A percentile compares a stretch with the other conserved stretches of the same genome.
phyloP scores from a whole-genome alignment of 30 jellyfish, hydroid and myxozoan species.

The Pelagia noctiluca region DNA sequence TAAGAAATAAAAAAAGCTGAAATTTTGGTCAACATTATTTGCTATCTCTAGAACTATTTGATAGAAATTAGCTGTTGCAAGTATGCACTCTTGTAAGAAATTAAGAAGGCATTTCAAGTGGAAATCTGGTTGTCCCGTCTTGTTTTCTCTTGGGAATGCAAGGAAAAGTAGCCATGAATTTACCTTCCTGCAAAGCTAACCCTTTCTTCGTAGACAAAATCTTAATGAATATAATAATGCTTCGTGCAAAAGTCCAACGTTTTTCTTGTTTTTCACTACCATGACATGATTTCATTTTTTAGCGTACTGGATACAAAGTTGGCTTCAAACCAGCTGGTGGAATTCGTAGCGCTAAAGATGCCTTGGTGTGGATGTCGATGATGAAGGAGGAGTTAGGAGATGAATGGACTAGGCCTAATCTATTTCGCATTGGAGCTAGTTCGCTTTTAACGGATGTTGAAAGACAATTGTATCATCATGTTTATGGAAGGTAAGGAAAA shows the following conservation, averaged over 20 bases:
- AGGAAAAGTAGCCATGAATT: no score
- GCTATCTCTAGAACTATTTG: no score
- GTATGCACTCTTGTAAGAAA: no score
- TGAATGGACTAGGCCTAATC: constrained; percentile 93
- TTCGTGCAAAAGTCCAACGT: neutral
- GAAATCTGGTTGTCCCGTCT: no score
- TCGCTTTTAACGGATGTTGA: constrained; percentile 88
- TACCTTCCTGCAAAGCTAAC: no score
- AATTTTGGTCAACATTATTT: no score
- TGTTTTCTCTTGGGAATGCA: no score
- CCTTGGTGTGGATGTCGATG: constrained; percentile 92
- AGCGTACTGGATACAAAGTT: constrained; percentile 94
- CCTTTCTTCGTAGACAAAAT: no score
- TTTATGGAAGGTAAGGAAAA: constrained; percentile 86
- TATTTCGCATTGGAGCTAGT: constrained; percentile 97
- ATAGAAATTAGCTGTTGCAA: no score
- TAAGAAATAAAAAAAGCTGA: no score
- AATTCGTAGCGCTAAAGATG: constrained; percentile 94
- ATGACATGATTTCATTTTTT: neutral
- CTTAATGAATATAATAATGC: no score
- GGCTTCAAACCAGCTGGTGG: constrained; percentile 99
- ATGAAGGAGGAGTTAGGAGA: constrained; percentile 98
- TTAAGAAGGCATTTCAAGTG: no score
- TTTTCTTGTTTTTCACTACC: neutral
- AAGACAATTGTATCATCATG: constrained; percentile 93